Evolutionary conservation across 2,888 invertebrate species (phyloP), one percentile per base, ranked within the genome.

Genomic region (Drosophila recens): DNA sequence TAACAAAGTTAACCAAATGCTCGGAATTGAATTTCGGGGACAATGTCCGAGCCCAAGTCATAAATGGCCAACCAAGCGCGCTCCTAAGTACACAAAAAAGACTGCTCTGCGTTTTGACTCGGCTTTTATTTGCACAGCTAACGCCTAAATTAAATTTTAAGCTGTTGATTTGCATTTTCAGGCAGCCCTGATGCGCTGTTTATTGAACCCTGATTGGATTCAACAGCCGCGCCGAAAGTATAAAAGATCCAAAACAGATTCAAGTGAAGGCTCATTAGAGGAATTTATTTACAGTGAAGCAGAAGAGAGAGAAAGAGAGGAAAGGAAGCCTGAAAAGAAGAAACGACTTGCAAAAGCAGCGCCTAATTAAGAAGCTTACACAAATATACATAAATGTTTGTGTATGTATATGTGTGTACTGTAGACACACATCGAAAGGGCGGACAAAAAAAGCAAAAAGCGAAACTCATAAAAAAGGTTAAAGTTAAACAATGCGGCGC

Each of bases 111-210:
- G 11, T 2, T 20, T 17, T 17, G 17, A 17, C 42, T 43, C 20
- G 45, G 63, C 2, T 8, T 71, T 87, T 84, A 82, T 89, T 89
- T 89, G 72, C 86, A 76, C 46, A 72, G 86, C 88, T 70, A 70
- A 80, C 61, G 87, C 81, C 72, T 62, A 86, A 86, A 86, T 86
- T 87, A 84, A 90, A 89, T 89, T 90, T 86, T 90, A 86, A 90
- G 86, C 86, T 90, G 86, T 86, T 86, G 79, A 89, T 90, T 86
- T 90, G 81, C 90, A 86, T 90, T 89, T 86, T 61, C 61, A 65
- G 80, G 53, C 74, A 64, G 49, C 45, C 13, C 54, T 48, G 68
- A 63, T 42, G 38, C 45, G 63, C 73, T 72, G 90, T 85, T 79
- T 89, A 85, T 85, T 82, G 90, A 85, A 86, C 88, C 83, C 76